phyloP scores from a whole-genome alignment of 2,888 invertebrate genomes.

The Brachyptera risi region DNA sequence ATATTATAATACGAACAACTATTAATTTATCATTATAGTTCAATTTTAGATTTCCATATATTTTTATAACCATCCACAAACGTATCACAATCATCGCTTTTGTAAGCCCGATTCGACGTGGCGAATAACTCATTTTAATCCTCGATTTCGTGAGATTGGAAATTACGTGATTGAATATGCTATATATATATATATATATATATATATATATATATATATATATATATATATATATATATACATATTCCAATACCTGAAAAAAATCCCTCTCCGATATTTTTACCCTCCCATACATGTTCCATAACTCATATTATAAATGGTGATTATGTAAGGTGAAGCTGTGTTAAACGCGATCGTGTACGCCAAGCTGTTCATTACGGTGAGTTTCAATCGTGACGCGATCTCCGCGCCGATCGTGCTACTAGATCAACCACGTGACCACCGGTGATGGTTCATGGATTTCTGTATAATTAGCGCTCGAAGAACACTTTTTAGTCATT shows the following conservation, averaged over 20 bases:
- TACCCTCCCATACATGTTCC: too few relatives aligned
- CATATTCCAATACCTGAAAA: too few relatives aligned
- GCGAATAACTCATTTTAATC: too few relatives aligned
- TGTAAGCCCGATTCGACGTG: too few relatives aligned
- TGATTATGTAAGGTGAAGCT: not conserved
- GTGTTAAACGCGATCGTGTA: not conserved
- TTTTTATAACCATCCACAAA: too few relatives aligned
- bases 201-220: too few relatives aligned
- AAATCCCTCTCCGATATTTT: too few relatives aligned
- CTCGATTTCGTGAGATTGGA: not conserved
- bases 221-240: too few relatives aligned
- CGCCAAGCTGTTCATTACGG: not conserved
- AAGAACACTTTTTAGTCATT: slow-evolving; percentile 14
- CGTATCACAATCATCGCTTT: too few relatives aligned
- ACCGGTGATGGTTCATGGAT: not conserved
- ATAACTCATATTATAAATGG: not conserved
- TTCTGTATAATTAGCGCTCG: slow-evolving; percentile 14
- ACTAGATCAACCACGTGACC: slow-evolving; percentile 2
- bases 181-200: not conserved
- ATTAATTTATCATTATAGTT: too few relatives aligned
- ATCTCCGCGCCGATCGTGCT: not conserved
- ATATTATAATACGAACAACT: too few relatives aligned
- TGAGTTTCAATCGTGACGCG: slow-evolving; percentile 9
- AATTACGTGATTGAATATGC: not conserved
- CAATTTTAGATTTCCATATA: too few relatives aligned